Base-by-base conservation (phyloP, 2,797 vertebrate genomes). In the Poeciliopsis gracilis region DNA sequence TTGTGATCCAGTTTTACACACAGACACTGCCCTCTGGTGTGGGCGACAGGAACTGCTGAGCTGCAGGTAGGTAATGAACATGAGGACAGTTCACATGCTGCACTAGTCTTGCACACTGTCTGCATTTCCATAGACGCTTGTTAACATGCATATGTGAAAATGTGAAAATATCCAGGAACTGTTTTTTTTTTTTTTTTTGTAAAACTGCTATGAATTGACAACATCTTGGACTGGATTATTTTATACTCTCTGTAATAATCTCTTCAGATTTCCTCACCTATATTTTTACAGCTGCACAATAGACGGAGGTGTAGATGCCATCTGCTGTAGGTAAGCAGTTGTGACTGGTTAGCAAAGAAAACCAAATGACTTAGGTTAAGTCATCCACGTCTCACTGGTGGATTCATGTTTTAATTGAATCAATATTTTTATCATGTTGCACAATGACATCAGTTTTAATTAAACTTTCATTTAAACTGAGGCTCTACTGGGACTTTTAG, bases 1-100 rank as follows among this genome's bases (percentile, higher is more conserved):
- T 67, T 23, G 63, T 67, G 63, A 41, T 25, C 1, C 36, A 66
- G 9, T 67, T 67, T 67, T 41, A 25, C 63, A 41, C 63, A 12
- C 9, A 41, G 57, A 78, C 15, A 72, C 43, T 38, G 78, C 82
- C 88, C 79, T 91, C 92, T 87, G 75, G 88, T 89, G 85, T 77
- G 20, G 25, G 28, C 28, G 12, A 78, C 0, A 28, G 49, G 73
- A 82, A 80, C 67, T 78, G 69, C 47, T 47, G 23, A 47, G 38
- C 8, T 9, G 67, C 6, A 33, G 33, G 53, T 0, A 10, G 73
- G 43, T 23, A 9, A 33, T 13, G 1, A 63, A 36, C 33, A 63
- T 3, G 20, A 66, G 61, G 18, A 23, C 20, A 12, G 30, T 38
- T 66, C 10, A 67, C 36, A 20, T 20, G 9, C 36, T 67, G 36